Evolutionary conservation across 2,797 vertebrate species (phyloP).

Genomic region (Strix occidentalis): DNA sequence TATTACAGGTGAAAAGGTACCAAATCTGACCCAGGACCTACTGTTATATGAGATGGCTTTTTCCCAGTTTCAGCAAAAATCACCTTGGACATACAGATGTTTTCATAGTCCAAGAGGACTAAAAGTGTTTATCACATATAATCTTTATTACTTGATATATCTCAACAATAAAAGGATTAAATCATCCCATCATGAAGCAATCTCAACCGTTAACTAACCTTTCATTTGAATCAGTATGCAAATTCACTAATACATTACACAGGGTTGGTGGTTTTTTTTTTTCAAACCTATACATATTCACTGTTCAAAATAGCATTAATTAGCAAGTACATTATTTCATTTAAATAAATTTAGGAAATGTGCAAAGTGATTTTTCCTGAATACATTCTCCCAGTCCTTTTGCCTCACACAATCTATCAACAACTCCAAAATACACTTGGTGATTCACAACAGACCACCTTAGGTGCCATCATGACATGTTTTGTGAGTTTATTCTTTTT

Average conservation of each 20-base stretch:
- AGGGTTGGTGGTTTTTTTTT: neutral
- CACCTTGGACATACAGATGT: neutral
- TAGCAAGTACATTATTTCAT: neutral
- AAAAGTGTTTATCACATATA: neutral
- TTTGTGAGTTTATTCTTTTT: neutral
- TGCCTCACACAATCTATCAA: neutral
- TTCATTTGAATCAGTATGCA: neutral
- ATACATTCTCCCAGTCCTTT: neutral
- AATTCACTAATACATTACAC: neutral
- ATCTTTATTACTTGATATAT: neutral
- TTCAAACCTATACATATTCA: neutral
- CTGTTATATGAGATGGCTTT: neutral
- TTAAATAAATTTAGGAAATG: neutral
- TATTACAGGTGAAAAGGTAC: fast-evolving
- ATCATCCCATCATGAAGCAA: neutral
- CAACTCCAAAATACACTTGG: neutral
- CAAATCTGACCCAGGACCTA: neutral
- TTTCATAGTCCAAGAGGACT: neutral
- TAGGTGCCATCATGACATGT: neutral
- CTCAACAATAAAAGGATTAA: neutral
- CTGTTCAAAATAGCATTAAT: neutral
- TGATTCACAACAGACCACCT: neutral
- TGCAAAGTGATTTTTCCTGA: neutral
- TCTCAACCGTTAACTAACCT: neutral
- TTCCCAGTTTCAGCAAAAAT: neutral